phyloP scores from a whole-genome alignment of 2,797 vertebrate species.

The Syngnathus acus region DNA sequence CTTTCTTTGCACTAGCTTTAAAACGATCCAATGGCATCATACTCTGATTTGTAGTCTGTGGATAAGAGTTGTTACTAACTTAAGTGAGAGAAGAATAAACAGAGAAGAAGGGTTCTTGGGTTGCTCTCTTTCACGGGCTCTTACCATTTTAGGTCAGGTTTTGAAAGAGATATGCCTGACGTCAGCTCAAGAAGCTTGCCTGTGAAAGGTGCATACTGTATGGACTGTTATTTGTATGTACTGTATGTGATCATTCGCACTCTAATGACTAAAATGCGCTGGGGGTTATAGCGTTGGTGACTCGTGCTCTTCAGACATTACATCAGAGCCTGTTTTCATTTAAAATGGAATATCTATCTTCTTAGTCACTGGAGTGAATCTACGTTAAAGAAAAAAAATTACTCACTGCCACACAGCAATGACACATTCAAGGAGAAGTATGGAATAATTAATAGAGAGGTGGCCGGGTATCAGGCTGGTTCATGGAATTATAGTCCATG shows the following conservation, averaged over 20 bases:
- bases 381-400: conserved; percentile 42
- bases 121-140: conserved; percentile 35
- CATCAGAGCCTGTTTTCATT: conserved; percentile 52
- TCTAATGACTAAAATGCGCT: conserved; percentile 34
- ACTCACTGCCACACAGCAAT: conserved; percentile 24
- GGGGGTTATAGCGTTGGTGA: conserved; percentile 37
- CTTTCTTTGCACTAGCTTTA: conserved; percentile 22
- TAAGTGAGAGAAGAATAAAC: conserved; percentile 45
- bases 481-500: not conserved
- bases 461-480: not conserved
- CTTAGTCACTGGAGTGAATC: conserved; percentile 54
- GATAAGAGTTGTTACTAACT: conserved; percentile 7
- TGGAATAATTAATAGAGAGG: not conserved
- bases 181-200: conserved; percentile 18
- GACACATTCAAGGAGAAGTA: conserved; percentile 1
- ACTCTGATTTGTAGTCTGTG: conserved; percentile 21
- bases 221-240: conserved; percentile 23
- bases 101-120: conserved; percentile 36
- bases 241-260: conserved; percentile 19
- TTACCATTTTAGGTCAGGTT: conserved; percentile 69
- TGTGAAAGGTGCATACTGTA: conserved; percentile 9
- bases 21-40: conserved; percentile 24
- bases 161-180: conserved; percentile 36
- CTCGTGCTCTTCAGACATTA: conserved; percentile 54
- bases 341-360: conserved; percentile 41